phyloP scores from a whole-genome alignment of 2,797 vertebrate species.

The Sylvia borin region DNA sequence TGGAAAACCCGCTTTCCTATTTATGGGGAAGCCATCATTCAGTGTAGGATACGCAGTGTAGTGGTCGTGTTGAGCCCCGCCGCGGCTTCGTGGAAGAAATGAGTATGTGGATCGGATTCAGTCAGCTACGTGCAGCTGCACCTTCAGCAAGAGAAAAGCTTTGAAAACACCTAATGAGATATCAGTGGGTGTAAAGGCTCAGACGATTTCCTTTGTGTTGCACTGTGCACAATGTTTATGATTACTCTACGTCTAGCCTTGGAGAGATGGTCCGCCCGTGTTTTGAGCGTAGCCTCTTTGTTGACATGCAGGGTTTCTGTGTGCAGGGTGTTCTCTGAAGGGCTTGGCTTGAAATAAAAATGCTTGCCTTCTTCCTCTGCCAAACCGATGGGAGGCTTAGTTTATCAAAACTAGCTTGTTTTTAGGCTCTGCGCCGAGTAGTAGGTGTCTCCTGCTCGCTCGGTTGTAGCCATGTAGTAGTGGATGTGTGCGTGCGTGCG shows the following conservation, averaged over 20 bases:
- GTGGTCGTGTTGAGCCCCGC: background rate
- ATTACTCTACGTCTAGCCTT: background rate
- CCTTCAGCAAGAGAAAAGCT: background rate
- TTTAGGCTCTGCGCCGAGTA: background rate
- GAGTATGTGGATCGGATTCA: background rate
- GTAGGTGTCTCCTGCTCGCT: slow-evolving; percentile 12
- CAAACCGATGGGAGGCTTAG: background rate
- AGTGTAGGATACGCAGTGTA: background rate
- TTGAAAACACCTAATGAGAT: background rate
- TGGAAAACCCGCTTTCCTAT: slow-evolving; percentile 59
- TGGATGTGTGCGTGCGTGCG: background rate
- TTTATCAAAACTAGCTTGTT: background rate
- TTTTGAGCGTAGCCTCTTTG: background rate
- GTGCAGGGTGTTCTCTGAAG: background rate
- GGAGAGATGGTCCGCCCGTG: background rate
- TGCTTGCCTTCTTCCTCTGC: background rate
- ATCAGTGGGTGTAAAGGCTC: background rate
- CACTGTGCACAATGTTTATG: background rate
- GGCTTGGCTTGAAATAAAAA: background rate
- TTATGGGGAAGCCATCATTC: slow-evolving; percentile 13
- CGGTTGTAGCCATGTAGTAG: slow-evolving; percentile 43
- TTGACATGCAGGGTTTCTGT: background rate
- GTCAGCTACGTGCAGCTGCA: background rate
- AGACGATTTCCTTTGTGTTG: background rate
- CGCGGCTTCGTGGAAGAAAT: background rate